Base-by-base conservation (phyloP, 2,797 vertebrate species). In the Steatocranus sp. region DNA sequence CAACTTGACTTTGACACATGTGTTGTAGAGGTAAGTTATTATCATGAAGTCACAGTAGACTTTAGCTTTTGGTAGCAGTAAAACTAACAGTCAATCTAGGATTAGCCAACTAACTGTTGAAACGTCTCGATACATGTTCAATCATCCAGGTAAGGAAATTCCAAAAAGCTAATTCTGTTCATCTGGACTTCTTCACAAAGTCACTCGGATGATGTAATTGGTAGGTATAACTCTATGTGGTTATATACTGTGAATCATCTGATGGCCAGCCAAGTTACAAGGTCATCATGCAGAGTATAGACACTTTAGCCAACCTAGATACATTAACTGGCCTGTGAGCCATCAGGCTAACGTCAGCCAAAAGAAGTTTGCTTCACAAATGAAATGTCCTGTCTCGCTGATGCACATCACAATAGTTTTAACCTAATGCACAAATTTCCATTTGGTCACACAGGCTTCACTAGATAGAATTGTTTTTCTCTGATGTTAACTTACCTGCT, bases 71-170 rank as follows among this genome's bases (percentile, higher is more conserved):
- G 30, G 30, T 58, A 58, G 56, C 56, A 58, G 10, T 58, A 3
- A 58, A 9, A n/a, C 56, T 58, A 58, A 61, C 56, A 61, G 30
- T 61, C 56, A 61, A 61, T 34, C 56, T 61, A 61, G 56, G 58
- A 36, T 63, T 63, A 63, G 32, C 58, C 32, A 14, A 5, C 58
- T 63, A 5, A 12, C 1, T 63, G 58, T 20, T 63, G 38, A 63
- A 58, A 0, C 0, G 17, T 58, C 27, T 1, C 27, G 0, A 58
- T 18, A 4, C 17, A 18, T 58, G 54, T 25, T 54, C 2, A 14
- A 27, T 3, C 12, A 54, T 54, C 7, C 23, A 27, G 23, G 23
- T 32, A 58, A 58, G 8, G 54, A 56, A 18, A 18, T 56, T 30
- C 54, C 54, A 10, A 1, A 32, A 56, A 18, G 54, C 27, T 56